Conservation (phyloP, 2,888 invertebrate species). For the Temnothorax ravouxi region DNA sequence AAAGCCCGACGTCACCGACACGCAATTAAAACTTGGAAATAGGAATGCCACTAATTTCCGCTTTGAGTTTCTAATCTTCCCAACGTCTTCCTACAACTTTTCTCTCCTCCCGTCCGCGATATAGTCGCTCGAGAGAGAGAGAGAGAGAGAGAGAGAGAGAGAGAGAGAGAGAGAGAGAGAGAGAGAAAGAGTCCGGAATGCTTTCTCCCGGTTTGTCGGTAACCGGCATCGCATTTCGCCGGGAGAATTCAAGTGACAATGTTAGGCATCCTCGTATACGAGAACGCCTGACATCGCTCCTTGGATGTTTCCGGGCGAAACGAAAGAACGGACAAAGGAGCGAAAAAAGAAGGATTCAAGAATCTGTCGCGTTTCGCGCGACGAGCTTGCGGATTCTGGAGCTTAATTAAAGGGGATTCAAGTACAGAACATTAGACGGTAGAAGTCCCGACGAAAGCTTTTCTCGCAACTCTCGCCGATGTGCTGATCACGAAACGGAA, state of each 20-base stretch:
- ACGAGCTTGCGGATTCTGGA: slow-evolving; percentile 23
- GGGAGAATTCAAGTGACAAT: slow-evolving; percentile 38
- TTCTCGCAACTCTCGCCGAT: slow-evolving; percentile 1
- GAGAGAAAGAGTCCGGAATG: slow-evolving; percentile 10
- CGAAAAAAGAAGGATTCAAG: background rate
- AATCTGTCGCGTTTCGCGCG: slow-evolving; percentile 12
- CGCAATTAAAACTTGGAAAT: slow-evolving; percentile 48
- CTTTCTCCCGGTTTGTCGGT: slow-evolving; percentile 28
- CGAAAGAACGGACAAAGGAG: background rate
- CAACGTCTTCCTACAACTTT: slow-evolving; percentile 18
- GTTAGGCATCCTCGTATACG: slow-evolving; percentile 20
- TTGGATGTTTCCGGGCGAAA: slow-evolving; percentile 20
- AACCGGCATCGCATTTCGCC: slow-evolving; percentile 19
- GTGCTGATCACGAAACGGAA: slow-evolving; percentile 23
- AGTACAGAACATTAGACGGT: slow-evolving; percentile 23
- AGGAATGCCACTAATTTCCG: slow-evolving; percentile 29
- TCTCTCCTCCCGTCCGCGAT: background rate
- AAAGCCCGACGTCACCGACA: slow-evolving; percentile 26
- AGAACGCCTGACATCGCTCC: slow-evolving; percentile 30
- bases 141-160: background rate
- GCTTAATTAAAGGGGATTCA: slow-evolving; percentile 58
- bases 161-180: background rate
- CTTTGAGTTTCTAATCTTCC: slow-evolving; percentile 22
- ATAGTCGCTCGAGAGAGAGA: slow-evolving; percentile 13
- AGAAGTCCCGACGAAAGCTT: slow-evolving; percentile 10